Base-by-base conservation (phyloP, 2,888 invertebrate genomes). In the Flexamia atlantica region DNA sequence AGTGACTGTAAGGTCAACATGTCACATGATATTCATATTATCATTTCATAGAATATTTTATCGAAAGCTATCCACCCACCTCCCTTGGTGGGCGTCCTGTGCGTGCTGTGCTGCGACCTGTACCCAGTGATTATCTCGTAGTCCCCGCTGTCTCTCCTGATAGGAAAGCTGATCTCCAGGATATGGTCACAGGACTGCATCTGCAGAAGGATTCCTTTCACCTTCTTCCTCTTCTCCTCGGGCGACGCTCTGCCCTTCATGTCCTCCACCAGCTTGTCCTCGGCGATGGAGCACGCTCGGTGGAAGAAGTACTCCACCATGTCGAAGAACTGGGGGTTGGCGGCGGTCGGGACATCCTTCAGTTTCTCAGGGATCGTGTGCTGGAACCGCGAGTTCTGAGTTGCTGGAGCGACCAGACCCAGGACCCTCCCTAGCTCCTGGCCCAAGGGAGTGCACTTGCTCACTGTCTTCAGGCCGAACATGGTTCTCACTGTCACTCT, bases 271-370 rank as follows among this genome's bases (percentile, higher is more conserved):
- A 99, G 92, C 90, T 97, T 95, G 88, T 97, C 96, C 90, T 98
- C 97, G 85, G 95, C 93, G 85, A 96, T 94, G 90, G 95, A 95
- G 90, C 98, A 97, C 83, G 98, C 98, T 88, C 97, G 95, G 91
- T 99, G 99, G 91, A 98, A 99, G 92, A 98, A 99, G 90, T 97
- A 98, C 90, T 99, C 99, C 86, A 99, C 99, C 98, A 98, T 98
- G 91, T 98, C 96, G 91, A 97, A 97, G 92, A 98, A 98, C 88
- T 94, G 94, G 0, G 98, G 98, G 90, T 96, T 95, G 85, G 93
- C 93, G 87, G 95, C 94, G 57, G 92, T 93, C 25, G 96, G 95
- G 87, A 97, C 94, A 88, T 95, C 94, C 89, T 94, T 94, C 23
- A 97, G 93, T 89, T 95, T 94, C 57, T 97, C 97, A 76, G 97